Base-by-base conservation (phyloP, 2,113 vertebrate genomes). In the Cololabis saira region DNA sequence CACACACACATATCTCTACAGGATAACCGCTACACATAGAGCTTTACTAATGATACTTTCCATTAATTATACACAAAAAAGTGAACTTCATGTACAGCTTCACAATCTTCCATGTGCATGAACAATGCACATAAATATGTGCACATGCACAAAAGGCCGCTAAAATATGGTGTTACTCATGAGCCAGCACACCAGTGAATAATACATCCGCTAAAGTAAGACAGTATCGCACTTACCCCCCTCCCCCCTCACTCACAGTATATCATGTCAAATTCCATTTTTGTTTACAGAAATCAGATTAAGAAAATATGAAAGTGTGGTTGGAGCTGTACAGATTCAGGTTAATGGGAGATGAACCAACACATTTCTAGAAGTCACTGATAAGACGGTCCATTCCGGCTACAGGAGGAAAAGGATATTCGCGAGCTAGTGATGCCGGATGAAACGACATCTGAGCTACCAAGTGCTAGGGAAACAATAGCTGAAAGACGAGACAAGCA, bases 61-160 rank as follows among this genome's bases (percentile, higher is more conserved):
- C 88, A 91, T 90, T 63, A 89, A 89, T 90, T 90, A 90, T 89
- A 86, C 75, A 91, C 24, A 78, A 83, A 80, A 63, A 64, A 70
- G 73, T 81, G 76, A 87, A 85, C 78, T 81, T 74, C 48, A 48
- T 49, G 56, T 81, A 61, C 61, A 80, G 61, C 60, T 81, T 68
- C 40, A 45, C 59, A 58, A 61, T 59, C 67, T 53, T 79, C 62
- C 79, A 76, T 57, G 17, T 55, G 17, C 60, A 50, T 17, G 13
- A 76, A 61, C 58, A 52, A 27, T 24, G 12, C 67, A 74, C 66
- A 47, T 14, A 44, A 33, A 62, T 16, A 16, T n/a, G 12, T 30
- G 24, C 17, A 18, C 22, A 24, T 4, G 19, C 65, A 76, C 76
- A 82, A 53, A 71, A 52, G 51, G 4, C 44, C 40, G 59, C 76